Evolutionary conservation across 1,140 invertebrate species (phyloP), one percentile per base, ranked within the genome.

Genomic region (Drosophila arawakana): DNA sequence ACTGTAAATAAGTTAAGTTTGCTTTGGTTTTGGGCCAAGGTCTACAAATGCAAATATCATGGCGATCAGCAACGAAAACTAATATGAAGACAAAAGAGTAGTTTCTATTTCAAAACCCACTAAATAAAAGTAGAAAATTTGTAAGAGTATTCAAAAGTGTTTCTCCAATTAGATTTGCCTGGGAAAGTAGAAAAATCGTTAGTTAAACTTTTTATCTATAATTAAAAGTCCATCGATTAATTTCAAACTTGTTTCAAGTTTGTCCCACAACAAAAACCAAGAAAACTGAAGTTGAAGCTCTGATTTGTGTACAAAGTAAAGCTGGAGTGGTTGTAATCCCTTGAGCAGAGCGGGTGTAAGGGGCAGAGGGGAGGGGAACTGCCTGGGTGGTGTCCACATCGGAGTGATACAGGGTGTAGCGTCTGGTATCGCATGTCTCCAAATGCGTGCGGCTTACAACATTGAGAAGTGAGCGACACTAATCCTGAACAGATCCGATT

Each of bases 401-500:
- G 50, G 0, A 49, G 47, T 49, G 47, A 49, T 49, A 30, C 47
- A 54, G 41, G 6, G 11, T 6, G 73, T 60, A 34, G 44, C 58
- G 30, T 65, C 62, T 47, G 55, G 73, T 73, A 68, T 73, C 65
- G 63, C 43, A 66, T 68, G 68, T 50, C 76, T 46, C 65, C 47
- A 74, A 77, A 77, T 74, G 81, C 73, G 73, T 65, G 54, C 57
- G 69, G 81, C 78, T 85, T 85, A 85, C 81, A 74, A 77, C 69
- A 60, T 77, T 63, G 81, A 71, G 65, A 66, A 67, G 63, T 84
- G 81, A 84, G 80, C 81, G 81, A 84, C 81, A 85, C 62, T 84
- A 85, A 84, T 85, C 81, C 81, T 67, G 30, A 50, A 35, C 78
- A 84, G 81, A 84, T 66, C 81, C 81, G 81, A 83, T 84, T 84